Evolutionary conservation across 2,113 vertebrate genomes (phyloP), one percentile per base, ranked within the genome.

Genomic region (Nycticorax nycticorax): DNA sequence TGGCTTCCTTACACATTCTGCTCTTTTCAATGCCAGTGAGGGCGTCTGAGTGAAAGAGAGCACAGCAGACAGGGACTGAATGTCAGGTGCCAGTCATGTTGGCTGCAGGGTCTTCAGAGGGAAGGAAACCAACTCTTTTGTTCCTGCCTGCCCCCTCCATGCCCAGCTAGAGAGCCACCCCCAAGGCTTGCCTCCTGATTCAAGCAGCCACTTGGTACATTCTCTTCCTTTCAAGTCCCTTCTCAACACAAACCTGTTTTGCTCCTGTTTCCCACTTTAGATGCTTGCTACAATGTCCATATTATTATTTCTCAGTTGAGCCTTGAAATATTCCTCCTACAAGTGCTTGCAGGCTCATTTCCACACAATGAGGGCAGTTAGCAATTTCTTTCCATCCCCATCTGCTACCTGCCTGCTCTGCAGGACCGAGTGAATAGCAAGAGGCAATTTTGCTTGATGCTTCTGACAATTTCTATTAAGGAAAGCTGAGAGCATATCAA

Each of bases 371-470:
- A 89, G 39, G 39, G 30, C 56, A 56, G 94, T 88, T 79, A 96
- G 80, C 71, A 68, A 94, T 97, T 96, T 94, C 88, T 83, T 94
- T 37, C 78, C 22, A 60, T 91, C 67, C 67, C 77, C 88, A 97
- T 94, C 95, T 97, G 95, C 94, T 97, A 96, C 95, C 92, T 97
- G 94, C 91, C 95, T 81, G 78, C 92, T 90, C 55, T 43, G 37
- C 12, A 22, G 55, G 59, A 63, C 72, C 41, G 72, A 35, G 41
- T 85, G 79, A 97, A 96, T 73, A 92, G 90, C 79, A 67, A 69
- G 82, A 96, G 83, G 82, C 89, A 91, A 79, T 96, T 91, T 86
- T 71, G 28, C 71, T 88, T 75, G 52, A 57, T 97, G 93, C 56
- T 79, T 55, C 96, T 97, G 94, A 92, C 96, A 91, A 75, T 95